A percentile compares a stretch with the other conserved stretches of the same genome.
phyloP scores from a whole-genome alignment of 2,797 vertebrate species.

The Cottoperca gobio region DNA sequence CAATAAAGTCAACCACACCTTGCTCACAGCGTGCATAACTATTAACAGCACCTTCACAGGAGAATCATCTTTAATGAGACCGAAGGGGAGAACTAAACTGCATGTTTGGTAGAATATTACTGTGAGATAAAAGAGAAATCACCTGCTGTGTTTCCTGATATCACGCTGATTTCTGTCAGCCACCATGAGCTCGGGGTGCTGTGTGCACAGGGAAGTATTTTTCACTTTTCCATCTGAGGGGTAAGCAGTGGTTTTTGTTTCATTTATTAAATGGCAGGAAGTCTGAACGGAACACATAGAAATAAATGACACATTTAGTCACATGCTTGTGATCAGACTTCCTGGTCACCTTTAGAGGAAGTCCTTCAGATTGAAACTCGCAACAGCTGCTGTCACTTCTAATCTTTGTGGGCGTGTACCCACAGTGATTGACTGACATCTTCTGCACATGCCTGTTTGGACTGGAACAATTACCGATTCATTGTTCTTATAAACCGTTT shows the following conservation, averaged over 20 bases:
- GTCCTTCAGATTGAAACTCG: not conserved
- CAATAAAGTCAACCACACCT: constrained; percentile 6
- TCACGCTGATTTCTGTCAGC: constrained; percentile 32
- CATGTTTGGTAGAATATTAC: not conserved
- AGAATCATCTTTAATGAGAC: constrained; percentile 35
- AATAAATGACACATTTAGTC: constrained; percentile 10
- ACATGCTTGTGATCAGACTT: not conserved
- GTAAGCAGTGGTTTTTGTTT: constrained; percentile 5
- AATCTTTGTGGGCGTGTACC: not conserved
- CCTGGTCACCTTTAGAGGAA: constrained; percentile 12
- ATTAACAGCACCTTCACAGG: constrained; percentile 3
- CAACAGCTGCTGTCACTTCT: not conserved
- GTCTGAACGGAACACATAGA: not conserved
- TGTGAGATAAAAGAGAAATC: constrained; percentile 37
- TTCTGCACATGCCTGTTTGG: not conserved
- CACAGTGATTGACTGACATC: not conserved
- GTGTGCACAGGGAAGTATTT: not conserved
- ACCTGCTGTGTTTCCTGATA: constrained; percentile 23
- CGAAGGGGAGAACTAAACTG: constrained; percentile 22
- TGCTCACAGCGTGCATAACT: not conserved
- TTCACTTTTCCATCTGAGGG: constrained; percentile 37
- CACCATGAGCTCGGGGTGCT: not conserved
- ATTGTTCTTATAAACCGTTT: not conserved
- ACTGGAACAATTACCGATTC: not conserved
- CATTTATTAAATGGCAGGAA: constrained; percentile 35